Percentiles rank a stretch among this genome's conserved stretches.
These are phyloP conservation scores for Ophioninae sp. DNA, from an alignment of 2,888 invertebrate species.

Conservation along the genomic window DNA sequence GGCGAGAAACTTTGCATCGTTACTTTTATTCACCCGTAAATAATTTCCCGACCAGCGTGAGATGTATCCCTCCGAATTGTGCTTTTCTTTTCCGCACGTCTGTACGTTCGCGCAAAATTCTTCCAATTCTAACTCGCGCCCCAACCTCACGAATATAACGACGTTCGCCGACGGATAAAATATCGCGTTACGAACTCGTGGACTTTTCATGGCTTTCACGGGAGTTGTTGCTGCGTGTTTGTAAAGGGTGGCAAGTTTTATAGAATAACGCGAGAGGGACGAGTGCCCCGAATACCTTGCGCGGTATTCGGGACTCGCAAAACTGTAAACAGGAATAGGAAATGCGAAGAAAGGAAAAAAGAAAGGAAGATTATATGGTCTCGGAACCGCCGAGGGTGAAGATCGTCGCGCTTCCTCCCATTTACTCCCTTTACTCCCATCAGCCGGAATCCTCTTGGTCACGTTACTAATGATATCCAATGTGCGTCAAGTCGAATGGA, in stretches of 20 bases:
- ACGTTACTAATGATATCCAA: no score
- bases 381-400: conserved; percentile 19
- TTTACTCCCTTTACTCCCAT: no score
- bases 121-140: conserved; percentile 28
- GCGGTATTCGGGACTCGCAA: conserved; percentile 59
- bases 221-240: conserved; percentile 56
- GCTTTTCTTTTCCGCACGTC: conserved; percentile 23
- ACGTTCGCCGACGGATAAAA: conserved; percentile 55
- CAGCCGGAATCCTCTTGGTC: no score
- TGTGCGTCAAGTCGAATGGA: background rate
- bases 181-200: conserved; percentile 55
- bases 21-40: background rate
- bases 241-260: conserved; percentile 19
- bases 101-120: conserved; percentile 26
- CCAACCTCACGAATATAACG: conserved; percentile 42
- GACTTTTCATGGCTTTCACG: conserved; percentile 63
- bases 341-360: conserved; percentile 34
- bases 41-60: conserved; percentile 30
- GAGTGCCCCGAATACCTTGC: conserved; percentile 33
- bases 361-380: conserved; percentile 9
- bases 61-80: conserved; percentile 29
- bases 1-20: conserved; percentile 27
- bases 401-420: no score
- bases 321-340: conserved; percentile 50
- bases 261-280: conserved; percentile 18